Evolutionary conservation across 2,888 invertebrate genomes (phyloP).

Genomic region (Yponomeuta evonymella): DNA sequence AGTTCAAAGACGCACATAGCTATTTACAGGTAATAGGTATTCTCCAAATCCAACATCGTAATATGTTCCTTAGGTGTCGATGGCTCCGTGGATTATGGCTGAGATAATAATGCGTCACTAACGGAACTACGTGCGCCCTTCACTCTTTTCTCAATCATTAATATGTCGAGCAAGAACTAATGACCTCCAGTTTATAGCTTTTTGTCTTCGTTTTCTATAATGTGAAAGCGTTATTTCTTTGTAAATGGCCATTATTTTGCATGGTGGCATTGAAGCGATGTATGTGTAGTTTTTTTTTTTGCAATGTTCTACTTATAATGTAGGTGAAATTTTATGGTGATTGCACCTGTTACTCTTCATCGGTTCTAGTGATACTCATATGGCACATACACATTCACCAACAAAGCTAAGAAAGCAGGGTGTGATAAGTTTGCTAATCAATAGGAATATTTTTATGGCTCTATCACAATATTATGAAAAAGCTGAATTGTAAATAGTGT

Average conservation of each 20-base stretch:
- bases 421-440: too few species aligned
- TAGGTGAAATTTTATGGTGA: conserved; percentile 51
- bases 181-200: conserved; percentile 57
- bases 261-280: not conserved
- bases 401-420: too few species aligned
- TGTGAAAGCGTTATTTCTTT: conserved; percentile 9
- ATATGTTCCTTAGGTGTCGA: conserved; percentile 11
- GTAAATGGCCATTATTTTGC: not conserved
- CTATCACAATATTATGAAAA: too few species aligned
- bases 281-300: conserved; percentile 13
- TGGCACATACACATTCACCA: too few species aligned
- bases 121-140: conserved; percentile 43
- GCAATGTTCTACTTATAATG: conserved; percentile 39
- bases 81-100: conserved; percentile 16
- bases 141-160: conserved; percentile 54
- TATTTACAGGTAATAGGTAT: conserved; percentile 40
- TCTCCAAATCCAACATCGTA: conserved; percentile 14
- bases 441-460: too few species aligned
- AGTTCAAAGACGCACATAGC: conserved; percentile 32
- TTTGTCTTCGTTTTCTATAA: conserved; percentile 33
- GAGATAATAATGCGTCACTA: conserved; percentile 29
- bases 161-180: conserved; percentile 54
- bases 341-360: conserved; percentile 32
- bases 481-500: too few species aligned
- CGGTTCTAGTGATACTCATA: too few species aligned